Evolutionary conservation across 1,140 invertebrate genomes (phyloP).

Genomic region (Drosophila simulans): DNA sequence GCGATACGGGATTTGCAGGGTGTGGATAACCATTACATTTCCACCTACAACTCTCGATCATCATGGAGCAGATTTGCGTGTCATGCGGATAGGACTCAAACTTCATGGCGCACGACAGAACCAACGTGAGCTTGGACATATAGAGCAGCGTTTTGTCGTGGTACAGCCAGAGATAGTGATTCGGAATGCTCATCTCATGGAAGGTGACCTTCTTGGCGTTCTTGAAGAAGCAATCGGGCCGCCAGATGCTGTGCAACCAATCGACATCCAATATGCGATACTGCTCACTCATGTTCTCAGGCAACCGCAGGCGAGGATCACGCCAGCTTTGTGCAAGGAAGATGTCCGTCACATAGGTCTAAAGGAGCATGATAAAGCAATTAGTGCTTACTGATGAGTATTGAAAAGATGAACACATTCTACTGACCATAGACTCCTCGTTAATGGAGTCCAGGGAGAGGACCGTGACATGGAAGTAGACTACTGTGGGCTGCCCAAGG

Average conservation of each 20-base stretch:
- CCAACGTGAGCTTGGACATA: constrained; percentile 96
- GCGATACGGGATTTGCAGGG: not conserved
- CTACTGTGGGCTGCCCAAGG: constrained; percentile 92
- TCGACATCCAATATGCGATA: constrained; percentile 95
- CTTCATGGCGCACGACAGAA: constrained; percentile 96
- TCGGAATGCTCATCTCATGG: constrained; percentile 97
- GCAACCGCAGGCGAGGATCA: constrained; percentile 92
- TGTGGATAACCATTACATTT: not conserved
- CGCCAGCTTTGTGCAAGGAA: constrained; percentile 96
- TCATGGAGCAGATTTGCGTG: constrained; percentile 95
- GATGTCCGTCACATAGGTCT: constrained; percentile 97
- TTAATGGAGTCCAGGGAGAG: constrained; percentile 95
- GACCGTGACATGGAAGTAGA: constrained; percentile 95
- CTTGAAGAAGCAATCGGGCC: constrained; percentile 96
- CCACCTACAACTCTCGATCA: constrained; percentile 94
- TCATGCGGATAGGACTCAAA: constrained; percentile 96
- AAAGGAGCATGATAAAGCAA: constrained; percentile 3
- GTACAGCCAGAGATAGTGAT: constrained; percentile 96
- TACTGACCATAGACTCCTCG: constrained; percentile 94
- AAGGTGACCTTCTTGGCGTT: constrained; percentile 97
- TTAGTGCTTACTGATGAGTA: not conserved
- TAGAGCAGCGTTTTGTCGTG: constrained; percentile 95
- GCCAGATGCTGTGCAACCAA: constrained; percentile 96
- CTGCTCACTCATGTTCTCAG: constrained; percentile 96
- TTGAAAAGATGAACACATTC: too few species aligned